These are phyloP conservation scores for Ennomos fuscantarius DNA, from an alignment of 2,888 invertebrate genomes.

Conservation along the genomic window DNA sequence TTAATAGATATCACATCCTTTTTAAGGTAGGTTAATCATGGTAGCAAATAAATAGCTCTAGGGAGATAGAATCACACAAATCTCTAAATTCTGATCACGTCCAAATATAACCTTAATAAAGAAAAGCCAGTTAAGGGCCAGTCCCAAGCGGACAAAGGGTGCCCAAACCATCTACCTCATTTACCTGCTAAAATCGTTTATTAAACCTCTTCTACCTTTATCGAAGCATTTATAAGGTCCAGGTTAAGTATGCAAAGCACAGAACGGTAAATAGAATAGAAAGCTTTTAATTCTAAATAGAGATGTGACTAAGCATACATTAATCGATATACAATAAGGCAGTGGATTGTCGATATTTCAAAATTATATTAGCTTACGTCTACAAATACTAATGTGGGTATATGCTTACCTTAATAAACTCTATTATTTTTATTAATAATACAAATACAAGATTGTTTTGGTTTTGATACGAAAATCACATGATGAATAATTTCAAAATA, in stretches of 20 bases:
- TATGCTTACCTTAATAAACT: too few species aligned
- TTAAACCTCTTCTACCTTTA: slow-evolving; percentile 31
- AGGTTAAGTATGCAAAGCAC: slow-evolving; percentile 48
- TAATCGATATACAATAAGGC: slow-evolving; percentile 1
- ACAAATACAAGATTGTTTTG: too few species aligned
- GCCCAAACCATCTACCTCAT: slow-evolving; percentile 21
- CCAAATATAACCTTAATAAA: slow-evolving; percentile 19
- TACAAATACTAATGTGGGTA: too few species aligned
- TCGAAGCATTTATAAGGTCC: slow-evolving; percentile 28
- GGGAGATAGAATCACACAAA: slow-evolving; percentile 11
- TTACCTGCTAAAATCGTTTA: slow-evolving; percentile 27
- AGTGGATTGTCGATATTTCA: too few species aligned
- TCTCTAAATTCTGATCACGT: slow-evolving; percentile 21
- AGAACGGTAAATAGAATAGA: slow-evolving; percentile 59
- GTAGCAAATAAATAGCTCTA: neutral
- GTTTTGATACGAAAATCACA: too few species aligned
- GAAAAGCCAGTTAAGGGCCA: slow-evolving; percentile 17
- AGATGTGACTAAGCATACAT: slow-evolving; percentile 23
- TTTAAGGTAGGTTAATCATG: neutral
- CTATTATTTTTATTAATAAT: too few species aligned
- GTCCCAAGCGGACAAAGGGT: slow-evolving; percentile 23
- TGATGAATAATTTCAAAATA: too few species aligned
- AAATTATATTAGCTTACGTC: too few species aligned
- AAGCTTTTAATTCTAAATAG: slow-evolving; percentile 62
- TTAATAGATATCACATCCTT: neutral